These are phyloP conservation scores for Pica pica DNA, from an alignment of 2,113 vertebrate genomes.

Conservation along the genomic window DNA sequence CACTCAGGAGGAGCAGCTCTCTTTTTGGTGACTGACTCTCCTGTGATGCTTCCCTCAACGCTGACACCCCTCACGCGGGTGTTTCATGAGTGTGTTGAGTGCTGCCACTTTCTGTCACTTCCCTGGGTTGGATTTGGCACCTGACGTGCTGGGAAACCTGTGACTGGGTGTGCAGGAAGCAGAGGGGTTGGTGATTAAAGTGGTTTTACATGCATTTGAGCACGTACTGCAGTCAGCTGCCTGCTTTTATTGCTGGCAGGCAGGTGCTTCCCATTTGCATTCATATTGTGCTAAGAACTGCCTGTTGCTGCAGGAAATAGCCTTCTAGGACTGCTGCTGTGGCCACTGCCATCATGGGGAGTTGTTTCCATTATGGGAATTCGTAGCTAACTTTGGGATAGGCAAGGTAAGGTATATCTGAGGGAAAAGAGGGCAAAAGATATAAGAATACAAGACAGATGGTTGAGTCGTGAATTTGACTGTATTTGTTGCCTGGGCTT, in stretches of 20 bases:
- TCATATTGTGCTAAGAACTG: background rate
- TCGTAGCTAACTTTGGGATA: background rate
- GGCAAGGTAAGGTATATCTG: background rate
- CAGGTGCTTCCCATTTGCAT: background rate
- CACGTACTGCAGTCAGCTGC: conserved; percentile 18
- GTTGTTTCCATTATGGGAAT: background rate
- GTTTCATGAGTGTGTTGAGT: background rate
- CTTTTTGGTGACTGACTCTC: background rate
- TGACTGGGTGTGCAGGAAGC: background rate
- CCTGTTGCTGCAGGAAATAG: background rate
- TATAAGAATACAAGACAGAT: background rate
- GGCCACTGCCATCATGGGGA: background rate
- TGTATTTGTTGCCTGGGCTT: background rate
- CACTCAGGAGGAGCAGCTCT: background rate
- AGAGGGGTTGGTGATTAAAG: background rate
- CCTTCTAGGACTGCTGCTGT: background rate
- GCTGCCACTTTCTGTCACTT: accelerated
- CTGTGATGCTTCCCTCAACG: background rate
- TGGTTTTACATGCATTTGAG: background rate
- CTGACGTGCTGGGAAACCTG: background rate
- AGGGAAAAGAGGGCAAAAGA: background rate
- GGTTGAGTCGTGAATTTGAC: background rate
- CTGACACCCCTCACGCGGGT: accelerated
- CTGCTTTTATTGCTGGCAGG: background rate
- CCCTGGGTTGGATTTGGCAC: background rate